Base-by-base conservation (phyloP, 2,888 invertebrate genomes). In the Gymnoscelis rufifasciata region DNA sequence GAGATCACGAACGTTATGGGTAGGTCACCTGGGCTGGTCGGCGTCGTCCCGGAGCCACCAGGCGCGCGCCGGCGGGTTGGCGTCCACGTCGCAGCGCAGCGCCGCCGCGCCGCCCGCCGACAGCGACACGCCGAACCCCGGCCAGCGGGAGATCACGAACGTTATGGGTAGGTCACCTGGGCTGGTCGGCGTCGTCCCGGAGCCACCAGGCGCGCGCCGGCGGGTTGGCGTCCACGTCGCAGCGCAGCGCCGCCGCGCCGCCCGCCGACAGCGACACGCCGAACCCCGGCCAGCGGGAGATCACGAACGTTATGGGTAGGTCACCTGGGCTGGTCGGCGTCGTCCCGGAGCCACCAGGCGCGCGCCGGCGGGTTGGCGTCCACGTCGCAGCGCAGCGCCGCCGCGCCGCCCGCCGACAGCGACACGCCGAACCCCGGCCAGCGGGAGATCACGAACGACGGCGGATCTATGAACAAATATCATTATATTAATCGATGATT, bases 221-320 rank as follows among this genome's bases (percentile, higher is more conserved):
- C 11, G 97, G 97, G 88, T 97, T 97, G 64, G 97, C 95, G 86
- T 97, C 97, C 54, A 97, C 96, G 78, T 96, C 95, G 70, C 97
- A 97, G 77, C 95, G 94, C 61, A 97, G 86, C 45, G 95, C 95
- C 53, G 97, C 95, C 53, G 95, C 92, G 73, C 95, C 95, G 51
- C 97, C 97, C 76, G 97, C 96, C 52, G 93, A 90, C 60, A 97
- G 91, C 19, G 96, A 94, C 78, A 95, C 93, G 40, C 97, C 97
- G 80, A 97, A 97, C 38, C 95, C 96, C n/a, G 97, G 97, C 83
- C 95, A 93, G 60, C 97, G 92, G 53, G 95, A 96, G 79, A n/a
- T 3, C 8, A 26, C 26, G 2, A 26, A 7, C 8, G 26, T 26
- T n/a, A 26, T 3, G 4, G 4, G 8, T 7, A 3, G 3, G 8